Conservation (phyloP, 2,888 invertebrate genomes). For the Thecophora atra region DNA sequence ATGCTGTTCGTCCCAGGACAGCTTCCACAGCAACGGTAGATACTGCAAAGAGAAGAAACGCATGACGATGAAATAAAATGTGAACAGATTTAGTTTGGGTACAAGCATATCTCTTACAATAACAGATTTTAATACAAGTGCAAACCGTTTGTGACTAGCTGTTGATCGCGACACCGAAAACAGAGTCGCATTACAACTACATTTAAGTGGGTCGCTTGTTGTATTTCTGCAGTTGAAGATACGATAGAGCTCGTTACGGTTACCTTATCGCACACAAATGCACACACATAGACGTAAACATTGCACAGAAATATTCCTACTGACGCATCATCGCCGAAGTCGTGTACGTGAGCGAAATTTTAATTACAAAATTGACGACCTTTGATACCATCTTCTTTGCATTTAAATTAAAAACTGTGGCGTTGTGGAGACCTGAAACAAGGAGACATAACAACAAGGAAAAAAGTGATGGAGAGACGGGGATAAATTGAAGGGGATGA, state of each 20-base stretch:
- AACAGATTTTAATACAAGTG: not conserved
- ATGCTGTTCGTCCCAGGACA: conserved; percentile 83
- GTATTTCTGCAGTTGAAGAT: conserved; percentile 7
- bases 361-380: conserved; percentile 60
- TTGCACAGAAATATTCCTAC: not conserved
- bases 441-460: not conserved
- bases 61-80: not conserved
- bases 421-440: not conserved
- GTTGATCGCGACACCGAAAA: not conserved
- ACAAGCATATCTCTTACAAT: not conserved
- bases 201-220: conserved; percentile 48
- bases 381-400: conserved; percentile 50
- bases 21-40: conserved; percentile 80
- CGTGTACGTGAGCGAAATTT: conserved; percentile 61
- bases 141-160: not conserved
- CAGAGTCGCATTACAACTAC: conserved; percentile 56
- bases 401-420: conserved; percentile 62
- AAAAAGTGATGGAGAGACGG: not conserved
- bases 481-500: not conserved
- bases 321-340: conserved; percentile 38
- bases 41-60: conserved; percentile 67
- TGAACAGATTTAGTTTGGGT: not conserved
- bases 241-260: not conserved
- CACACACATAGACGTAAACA: conserved; percentile 11
- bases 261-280: not conserved